A percentile compares a stretch with the other conserved stretches of the same genome.
Conservation (phyloP, 1,140 invertebrate genomes). For the Drosophila arawakana region DNA sequence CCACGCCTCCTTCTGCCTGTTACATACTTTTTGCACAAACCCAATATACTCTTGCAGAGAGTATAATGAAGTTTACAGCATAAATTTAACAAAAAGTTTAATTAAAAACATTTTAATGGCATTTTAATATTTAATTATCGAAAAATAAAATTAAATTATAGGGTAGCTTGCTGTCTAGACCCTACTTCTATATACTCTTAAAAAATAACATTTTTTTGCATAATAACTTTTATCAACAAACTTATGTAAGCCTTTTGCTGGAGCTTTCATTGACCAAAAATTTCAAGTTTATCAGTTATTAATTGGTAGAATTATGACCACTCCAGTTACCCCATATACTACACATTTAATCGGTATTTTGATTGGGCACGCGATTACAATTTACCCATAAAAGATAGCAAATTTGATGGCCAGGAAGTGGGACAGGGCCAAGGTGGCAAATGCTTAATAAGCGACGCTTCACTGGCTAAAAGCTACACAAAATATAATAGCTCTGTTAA, state of each 20-base stretch:
- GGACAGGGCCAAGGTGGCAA: conserved; percentile 31
- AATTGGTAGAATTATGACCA: conserved; percentile 37
- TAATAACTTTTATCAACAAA: not conserved
- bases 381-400: conserved; percentile 8
- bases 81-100: too few relatives aligned
- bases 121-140: too few relatives aligned
- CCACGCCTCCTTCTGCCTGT: too few relatives aligned
- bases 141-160: too few relatives aligned
- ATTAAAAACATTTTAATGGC: too few relatives aligned
- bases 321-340: conserved; percentile 21
- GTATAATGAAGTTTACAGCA: too few relatives aligned
- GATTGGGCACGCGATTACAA: conserved; percentile 52
- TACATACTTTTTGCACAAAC: too few relatives aligned
- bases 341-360: conserved; percentile 24
- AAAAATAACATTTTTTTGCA: too few relatives aligned
- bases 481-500: not conserved
- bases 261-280: conserved; percentile 31
- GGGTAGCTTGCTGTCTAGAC: too few relatives aligned
- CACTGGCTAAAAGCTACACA: conserved; percentile 16
- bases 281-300: conserved; percentile 20
- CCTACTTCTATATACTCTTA: too few relatives aligned
- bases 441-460: conserved; percentile 53
- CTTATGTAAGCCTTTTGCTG: conserved; percentile 1
- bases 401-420: conserved; percentile 23
- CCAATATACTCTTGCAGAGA: too few relatives aligned